A percentile compares a stretch with the other conserved stretches of the same genome.
phyloP scores from a whole-genome alignment of 2,113 vertebrate genomes.

The Reinhardtius hippoglossoides region DNA sequence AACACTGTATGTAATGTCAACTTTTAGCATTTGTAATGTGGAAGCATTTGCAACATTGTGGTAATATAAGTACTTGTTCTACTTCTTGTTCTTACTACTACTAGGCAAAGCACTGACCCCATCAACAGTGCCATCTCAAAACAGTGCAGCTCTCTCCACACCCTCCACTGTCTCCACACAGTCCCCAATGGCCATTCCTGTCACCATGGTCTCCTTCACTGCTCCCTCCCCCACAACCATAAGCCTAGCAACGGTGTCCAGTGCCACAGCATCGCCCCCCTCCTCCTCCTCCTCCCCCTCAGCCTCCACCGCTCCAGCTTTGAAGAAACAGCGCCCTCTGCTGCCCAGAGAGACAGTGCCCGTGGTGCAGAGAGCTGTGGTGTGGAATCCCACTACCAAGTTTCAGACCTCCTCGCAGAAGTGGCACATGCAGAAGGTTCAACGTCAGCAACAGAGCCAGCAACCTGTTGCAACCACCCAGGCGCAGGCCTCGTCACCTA shows the following conservation, averaged over 20 bases:
- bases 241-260: constrained; percentile 67
- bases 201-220: constrained; percentile 81
- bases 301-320: constrained; percentile 76
- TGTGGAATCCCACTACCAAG: constrained; percentile 94
- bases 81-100: constrained; percentile 17
- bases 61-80: background rate
- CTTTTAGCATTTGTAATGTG: background rate
- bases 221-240: constrained; percentile 80
- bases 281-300: constrained; percentile 77
- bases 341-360: constrained; percentile 94
- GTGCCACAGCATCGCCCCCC: constrained; percentile 69
- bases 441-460: constrained; percentile 90
- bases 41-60: background rate
- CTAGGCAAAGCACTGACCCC: constrained; percentile 86
- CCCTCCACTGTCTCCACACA: constrained; percentile 83
- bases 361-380: constrained; percentile 91
- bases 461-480: constrained; percentile 54
- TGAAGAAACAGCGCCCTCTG: constrained; percentile 97
- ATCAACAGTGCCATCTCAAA: constrained; percentile 83
- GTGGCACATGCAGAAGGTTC: constrained; percentile 99
- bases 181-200: constrained; percentile 83
- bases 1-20: background rate
- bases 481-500: constrained; percentile 82
- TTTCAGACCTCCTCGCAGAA: constrained; percentile 98
- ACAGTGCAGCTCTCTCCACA: constrained; percentile 81